Percentiles rank a stretch among this genome's conserved stretches.
Evolutionary conservation across 2,888 invertebrate species (phyloP).

Genomic region (Calameuta pallipes): DNA sequence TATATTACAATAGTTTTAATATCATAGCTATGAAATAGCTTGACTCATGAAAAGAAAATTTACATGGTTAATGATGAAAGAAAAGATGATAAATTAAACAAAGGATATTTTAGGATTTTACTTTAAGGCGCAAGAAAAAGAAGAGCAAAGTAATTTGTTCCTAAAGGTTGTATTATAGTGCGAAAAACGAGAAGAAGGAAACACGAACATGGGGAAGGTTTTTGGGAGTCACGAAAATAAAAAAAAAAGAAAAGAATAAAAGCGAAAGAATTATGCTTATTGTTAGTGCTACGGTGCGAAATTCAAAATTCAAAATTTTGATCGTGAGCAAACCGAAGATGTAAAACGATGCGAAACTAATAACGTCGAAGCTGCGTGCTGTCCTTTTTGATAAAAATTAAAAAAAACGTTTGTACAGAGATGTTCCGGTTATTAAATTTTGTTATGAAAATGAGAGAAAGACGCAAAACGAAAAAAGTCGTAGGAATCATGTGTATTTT

Average conservation of each 20-base stretch:
- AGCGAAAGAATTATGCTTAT: conserved; percentile 19
- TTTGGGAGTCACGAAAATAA: conserved; percentile 32
- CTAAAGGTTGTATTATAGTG: conserved; percentile 48
- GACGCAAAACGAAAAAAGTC: conserved; percentile 33
- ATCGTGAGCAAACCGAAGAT: conserved; percentile 41
- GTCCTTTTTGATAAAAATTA: conserved; percentile 58
- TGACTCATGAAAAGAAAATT: conserved; percentile 58
- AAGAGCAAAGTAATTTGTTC: conserved; percentile 59
- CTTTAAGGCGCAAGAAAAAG: conserved; percentile 46
- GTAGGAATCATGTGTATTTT: conserved; percentile 64
- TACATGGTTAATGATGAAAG: conserved; percentile 54
- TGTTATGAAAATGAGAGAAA: conserved; percentile 51
- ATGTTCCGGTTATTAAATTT: conserved; percentile 67
- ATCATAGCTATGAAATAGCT: conserved; percentile 62
- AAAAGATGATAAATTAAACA: conserved; percentile 31
- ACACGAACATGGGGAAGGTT: background rate
- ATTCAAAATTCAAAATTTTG: conserved; percentile 65
- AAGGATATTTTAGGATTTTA: conserved; percentile 55
- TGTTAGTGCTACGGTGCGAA: conserved; percentile 25
- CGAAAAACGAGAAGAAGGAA: background rate
- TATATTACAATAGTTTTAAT: conserved; percentile 39
- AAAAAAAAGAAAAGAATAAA: conserved; percentile 23
- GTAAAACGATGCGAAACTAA: conserved; percentile 12
- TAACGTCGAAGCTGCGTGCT: conserved; percentile 44
- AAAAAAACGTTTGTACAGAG: conserved; percentile 64